These are phyloP conservation scores for Drosophila guanche DNA, from an alignment of 1,140 invertebrate species.

Conservation along the genomic window DNA sequence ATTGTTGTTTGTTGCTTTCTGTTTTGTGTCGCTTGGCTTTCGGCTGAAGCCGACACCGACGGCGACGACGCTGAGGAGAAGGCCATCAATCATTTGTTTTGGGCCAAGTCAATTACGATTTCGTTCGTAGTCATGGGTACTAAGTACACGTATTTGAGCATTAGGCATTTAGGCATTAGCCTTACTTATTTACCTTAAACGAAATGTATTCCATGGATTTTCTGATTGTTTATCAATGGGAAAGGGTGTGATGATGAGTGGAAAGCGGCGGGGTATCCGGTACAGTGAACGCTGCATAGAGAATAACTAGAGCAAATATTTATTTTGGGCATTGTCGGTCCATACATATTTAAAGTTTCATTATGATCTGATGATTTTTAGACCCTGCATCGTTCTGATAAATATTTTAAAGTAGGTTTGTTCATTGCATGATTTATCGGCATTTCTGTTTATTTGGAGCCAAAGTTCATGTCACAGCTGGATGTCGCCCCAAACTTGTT, in stretches of 20 bases:
- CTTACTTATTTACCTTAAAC: constrained; percentile 59
- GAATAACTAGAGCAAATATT: too few relatives aligned
- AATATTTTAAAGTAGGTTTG: too few relatives aligned
- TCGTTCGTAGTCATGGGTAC: constrained; percentile 55
- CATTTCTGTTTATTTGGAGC: constrained; percentile 14
- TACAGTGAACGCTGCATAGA: not conserved
- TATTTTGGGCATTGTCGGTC: too few relatives aligned
- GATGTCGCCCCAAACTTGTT: constrained; percentile 39
- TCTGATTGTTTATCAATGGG: constrained; percentile 48
- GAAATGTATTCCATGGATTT: constrained; percentile 40
- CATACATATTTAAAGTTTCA: too few relatives aligned
- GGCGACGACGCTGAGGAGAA: not conserved
- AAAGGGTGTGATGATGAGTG: not conserved
- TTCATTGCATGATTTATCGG: not conserved
- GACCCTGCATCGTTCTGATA: too few relatives aligned
- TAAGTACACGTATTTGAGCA: constrained; percentile 17
- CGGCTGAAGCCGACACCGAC: too few relatives aligned
- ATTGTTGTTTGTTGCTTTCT: constrained; percentile 20
- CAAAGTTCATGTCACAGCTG: constrained; percentile 63
- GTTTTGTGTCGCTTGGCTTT: constrained; percentile 2
- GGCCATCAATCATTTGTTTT: constrained; percentile 66
- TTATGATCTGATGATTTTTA: too few relatives aligned
- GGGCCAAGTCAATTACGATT: constrained; percentile 52
- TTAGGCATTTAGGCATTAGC: constrained; percentile 25
- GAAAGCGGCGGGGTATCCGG: constrained; percentile 1